Base-by-base conservation (phyloP, 1,140 invertebrate species). In the Sarcophaga peregrina region DNA sequence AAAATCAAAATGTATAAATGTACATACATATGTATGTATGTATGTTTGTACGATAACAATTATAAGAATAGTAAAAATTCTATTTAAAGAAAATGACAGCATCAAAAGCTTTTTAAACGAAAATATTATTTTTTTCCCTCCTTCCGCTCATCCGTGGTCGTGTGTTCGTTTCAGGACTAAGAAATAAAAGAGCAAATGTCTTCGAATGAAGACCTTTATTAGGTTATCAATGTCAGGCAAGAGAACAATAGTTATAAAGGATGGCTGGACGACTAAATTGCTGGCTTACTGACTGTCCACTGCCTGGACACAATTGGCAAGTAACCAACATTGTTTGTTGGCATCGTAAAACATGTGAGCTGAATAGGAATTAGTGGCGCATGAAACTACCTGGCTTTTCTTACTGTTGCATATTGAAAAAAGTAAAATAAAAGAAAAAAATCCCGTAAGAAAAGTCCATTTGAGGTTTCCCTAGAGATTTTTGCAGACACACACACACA, bases 351-450 rank as follows among this genome's bases (percentile, higher is more conserved):
- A 78, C n/a, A 25, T 78, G 75, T 50, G 75, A 78, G 47, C 50
- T 78, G 75, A 78, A 78, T 78, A 78, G 75, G 50, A 78, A 78
- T 78, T 52, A 50, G 75, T 78, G 75, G 75, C 75, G 75, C 75
- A 78, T 78, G n/a, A 78, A 78, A 50, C 52, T 78, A 50, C 47
- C 75, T 50, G 75, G 47, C 75, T 78, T 68, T 78, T 78, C 47
- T 17, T 13, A 52, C 11, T 46, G 75, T 50, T 50, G 17, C 47
- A 20, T 45, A 78, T 50, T 78, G 20, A 78, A 78, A 6, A 52
- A 17, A 8, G 20, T 52, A 5, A 78, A 76, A 76, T 8, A 15
- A 76, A 47, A 68, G 17, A 68, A 68, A 20, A 25, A 68, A 68
- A 20, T 17, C 1, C 25, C 25, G 4, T 37, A 46, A 45, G 45